Percentiles rank a stretch among this genome's conserved stretches.
These are phyloP conservation scores for Dufourea novaeangliae DNA, from an alignment of 1,140 invertebrate species.

Conservation along the genomic window DNA sequence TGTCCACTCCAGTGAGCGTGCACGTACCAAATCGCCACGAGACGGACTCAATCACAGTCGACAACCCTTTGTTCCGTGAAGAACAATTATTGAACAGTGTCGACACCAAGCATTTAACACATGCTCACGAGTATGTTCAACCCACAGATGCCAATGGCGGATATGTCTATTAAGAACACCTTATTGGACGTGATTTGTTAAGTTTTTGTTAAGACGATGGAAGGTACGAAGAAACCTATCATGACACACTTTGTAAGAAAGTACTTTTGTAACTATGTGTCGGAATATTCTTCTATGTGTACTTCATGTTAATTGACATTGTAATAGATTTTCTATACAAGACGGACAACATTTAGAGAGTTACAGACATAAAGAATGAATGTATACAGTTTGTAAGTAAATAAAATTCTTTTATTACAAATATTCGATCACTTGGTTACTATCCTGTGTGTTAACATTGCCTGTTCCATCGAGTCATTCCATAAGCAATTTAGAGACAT, in stretches of 20 bases:
- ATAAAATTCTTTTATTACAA: conserved; percentile 74
- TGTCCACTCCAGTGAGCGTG: too few species aligned
- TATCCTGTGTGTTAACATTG: neutral
- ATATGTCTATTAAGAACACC: conserved; percentile 68
- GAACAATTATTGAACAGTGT: neutral
- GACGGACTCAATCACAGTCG: conserved; percentile 10
- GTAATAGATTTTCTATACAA: neutral
- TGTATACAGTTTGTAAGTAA: conserved; percentile 63
- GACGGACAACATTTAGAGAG: neutral
- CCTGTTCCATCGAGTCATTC: too few species aligned
- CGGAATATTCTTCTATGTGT: too few species aligned
- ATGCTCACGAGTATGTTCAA: conserved; percentile 55
- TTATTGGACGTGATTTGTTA: neutral
- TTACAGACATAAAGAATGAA: neutral
- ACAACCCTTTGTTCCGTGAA: neutral
- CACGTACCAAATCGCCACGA: neutral
- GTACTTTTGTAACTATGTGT: too few species aligned
- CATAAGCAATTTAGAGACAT: too few species aligned
- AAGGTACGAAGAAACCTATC: neutral
- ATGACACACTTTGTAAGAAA: too few species aligned
- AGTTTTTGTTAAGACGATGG: neutral
- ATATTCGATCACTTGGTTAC: conserved; percentile 38
- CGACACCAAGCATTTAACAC: neutral
- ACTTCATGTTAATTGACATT: too few species aligned
- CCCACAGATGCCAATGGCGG: conserved; percentile 71